Percentiles rank a stretch among this genome's conserved stretches.
phyloP scores from a whole-genome alignment of 2,113 vertebrate species.

The Nibea coibor region DNA sequence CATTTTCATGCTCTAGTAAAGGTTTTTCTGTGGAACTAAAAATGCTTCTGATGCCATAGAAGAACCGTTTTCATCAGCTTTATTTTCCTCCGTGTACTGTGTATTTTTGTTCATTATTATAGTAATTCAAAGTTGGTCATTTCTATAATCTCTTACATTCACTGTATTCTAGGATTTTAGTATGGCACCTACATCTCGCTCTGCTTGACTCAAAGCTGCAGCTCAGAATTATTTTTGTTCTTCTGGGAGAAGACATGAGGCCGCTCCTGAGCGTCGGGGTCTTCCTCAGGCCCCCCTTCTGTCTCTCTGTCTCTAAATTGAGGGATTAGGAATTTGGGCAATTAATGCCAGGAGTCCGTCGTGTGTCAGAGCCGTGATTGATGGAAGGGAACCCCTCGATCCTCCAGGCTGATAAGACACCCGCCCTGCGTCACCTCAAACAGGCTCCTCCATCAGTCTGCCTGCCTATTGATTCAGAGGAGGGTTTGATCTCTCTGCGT shows the following conservation, averaged over 20 bases:
- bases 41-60: too few species aligned
- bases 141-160: neutral
- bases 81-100: too few species aligned
- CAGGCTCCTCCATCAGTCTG: slow-evolving; percentile 36
- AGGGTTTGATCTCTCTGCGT: slow-evolving; percentile 43
- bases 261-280: too few species aligned
- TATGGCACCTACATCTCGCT: too few species aligned
- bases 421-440: slow-evolving; percentile 24
- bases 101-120: neutral
- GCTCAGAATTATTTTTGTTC: neutral
- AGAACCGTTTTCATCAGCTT: too few species aligned
- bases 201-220: neutral
- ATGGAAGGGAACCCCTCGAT: slow-evolving; percentile 76
- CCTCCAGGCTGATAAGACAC: slow-evolving; percentile 76
- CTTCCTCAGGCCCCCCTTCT: neutral
- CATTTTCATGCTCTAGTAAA: too few species aligned
- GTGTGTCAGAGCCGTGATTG: slow-evolving; percentile 84
- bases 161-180: too few species aligned
- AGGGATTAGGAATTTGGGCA: slow-evolving; percentile 66
- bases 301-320: slow-evolving; percentile 8
- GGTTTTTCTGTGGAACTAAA: too few species aligned
- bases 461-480: slow-evolving; percentile 49
- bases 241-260: too few species aligned
- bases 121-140: neutral
- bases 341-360: slow-evolving; percentile 81